Evolutionary conservation across 2,113 vertebrate genomes (phyloP).

Genomic region (Sebastes fasciatus): DNA sequence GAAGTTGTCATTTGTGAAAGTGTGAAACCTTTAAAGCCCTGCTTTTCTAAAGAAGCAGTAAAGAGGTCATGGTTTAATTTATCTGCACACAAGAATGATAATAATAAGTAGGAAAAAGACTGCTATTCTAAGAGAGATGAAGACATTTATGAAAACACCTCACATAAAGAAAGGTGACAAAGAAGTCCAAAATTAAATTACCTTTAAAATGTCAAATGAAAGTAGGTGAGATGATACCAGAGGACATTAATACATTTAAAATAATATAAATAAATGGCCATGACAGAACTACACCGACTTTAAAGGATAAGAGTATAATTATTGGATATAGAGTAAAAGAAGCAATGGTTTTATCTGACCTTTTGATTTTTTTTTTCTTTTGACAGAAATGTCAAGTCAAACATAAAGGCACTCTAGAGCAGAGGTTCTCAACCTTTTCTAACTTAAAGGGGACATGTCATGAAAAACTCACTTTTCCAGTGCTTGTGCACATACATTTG

Average conservation of each 20-base stretch:
- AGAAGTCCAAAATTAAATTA: conserved; percentile 20
- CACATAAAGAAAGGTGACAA: conserved; percentile 14
- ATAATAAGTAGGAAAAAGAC: conserved; percentile 1
- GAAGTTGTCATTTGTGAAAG: not conserved
- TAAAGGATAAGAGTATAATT: conserved; percentile 41
- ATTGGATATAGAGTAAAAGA: conserved; percentile 9
- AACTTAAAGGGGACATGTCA: not conserved
- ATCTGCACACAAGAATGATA: not conserved
- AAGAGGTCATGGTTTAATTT: not conserved
- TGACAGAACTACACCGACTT: conserved; percentile 8
- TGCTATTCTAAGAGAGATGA: not conserved
- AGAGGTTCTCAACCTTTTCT: not conserved
- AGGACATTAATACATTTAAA: conserved; percentile 16
- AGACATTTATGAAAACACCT: conserved; percentile 28
- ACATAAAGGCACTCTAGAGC: not conserved
- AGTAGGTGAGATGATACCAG: conserved; percentile 5
- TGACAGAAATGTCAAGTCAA: conserved; percentile 23
- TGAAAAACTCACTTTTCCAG: no score
- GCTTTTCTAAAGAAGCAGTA: not conserved
- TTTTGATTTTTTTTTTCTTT: conserved; percentile 27
- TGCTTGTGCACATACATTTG: no score
- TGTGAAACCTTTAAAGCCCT: not conserved
- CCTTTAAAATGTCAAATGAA: conserved; percentile 48
- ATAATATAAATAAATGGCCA: conserved; percentile 37
- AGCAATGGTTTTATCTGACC: conserved; percentile 22